Percentiles rank a stretch among this genome's conserved stretches.
These are phyloP conservation scores for Hippocampus abdominalis DNA, from an alignment of 2,113 vertebrate species.

Conservation along the genomic window DNA sequence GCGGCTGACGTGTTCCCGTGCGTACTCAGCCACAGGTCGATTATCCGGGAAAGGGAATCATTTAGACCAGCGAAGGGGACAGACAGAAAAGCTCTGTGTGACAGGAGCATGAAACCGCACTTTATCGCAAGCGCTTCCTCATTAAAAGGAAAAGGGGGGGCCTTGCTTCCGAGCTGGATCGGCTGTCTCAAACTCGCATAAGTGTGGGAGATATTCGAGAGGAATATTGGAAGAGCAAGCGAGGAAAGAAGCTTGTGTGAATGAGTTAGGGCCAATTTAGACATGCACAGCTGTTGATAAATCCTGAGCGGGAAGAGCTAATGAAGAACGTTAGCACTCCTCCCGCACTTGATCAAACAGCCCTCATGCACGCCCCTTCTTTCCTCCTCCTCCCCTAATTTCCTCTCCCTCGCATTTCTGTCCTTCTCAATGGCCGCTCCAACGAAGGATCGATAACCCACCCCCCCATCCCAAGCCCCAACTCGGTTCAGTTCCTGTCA, in stretches of 20 bases:
- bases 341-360: background rate
- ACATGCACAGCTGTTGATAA: slow-evolving; percentile 47
- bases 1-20: background rate
- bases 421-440: background rate
- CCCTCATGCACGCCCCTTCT: slow-evolving; percentile 7
- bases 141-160: background rate
- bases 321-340: slow-evolving; percentile 25
- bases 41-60: background rate
- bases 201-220: slow-evolving; percentile 8
- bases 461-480: slow-evolving; percentile 1
- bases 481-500: slow-evolving; percentile 19
- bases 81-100: background rate
- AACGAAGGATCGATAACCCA: slow-evolving; percentile 40
- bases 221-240: slow-evolving; percentile 11
- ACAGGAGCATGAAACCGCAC: background rate
- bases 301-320: slow-evolving; percentile 40
- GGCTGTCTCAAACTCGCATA: background rate
- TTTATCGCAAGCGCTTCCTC: background rate
- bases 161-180: background rate
- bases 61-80: background rate
- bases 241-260: slow-evolving; percentile 26
- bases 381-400: slow-evolving; percentile 18
- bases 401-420: background rate
- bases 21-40: background rate
- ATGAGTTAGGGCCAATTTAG: slow-evolving; percentile 47